Conservation (phyloP, 2,888 invertebrate species). For the Euzetes globulus region DNA sequence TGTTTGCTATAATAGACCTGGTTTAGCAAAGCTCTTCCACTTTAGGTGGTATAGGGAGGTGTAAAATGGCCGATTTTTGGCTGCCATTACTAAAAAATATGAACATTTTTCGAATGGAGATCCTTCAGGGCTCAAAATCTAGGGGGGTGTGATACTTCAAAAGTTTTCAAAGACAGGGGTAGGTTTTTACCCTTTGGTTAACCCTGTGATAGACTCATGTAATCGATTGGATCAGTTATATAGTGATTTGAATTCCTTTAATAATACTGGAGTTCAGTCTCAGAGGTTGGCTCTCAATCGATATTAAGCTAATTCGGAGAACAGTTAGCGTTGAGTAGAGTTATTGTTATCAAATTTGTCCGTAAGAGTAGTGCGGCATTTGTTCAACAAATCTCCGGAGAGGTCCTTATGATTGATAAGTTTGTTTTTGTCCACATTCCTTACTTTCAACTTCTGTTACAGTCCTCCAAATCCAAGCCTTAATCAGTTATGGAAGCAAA, state of each 20-base stretch:
- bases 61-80: too few species aligned
- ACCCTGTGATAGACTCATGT: too few species aligned
- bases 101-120: too few species aligned
- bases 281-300: background rate
- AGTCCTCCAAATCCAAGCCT: background rate
- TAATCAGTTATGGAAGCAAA: background rate
- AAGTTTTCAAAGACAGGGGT: too few species aligned
- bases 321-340: background rate
- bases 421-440: background rate
- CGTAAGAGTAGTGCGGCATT: background rate
- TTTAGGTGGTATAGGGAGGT: too few species aligned
- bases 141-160: too few species aligned
- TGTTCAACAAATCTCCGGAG: background rate
- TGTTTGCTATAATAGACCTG: background rate
- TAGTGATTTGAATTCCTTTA: background rate
- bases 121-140: too few species aligned
- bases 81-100: too few species aligned
- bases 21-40: too few species aligned
- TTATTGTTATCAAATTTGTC: constrained; percentile 23
- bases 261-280: background rate
- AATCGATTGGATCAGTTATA: background rate
- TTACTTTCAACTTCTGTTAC: background rate
- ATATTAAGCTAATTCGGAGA: background rate
- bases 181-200: too few species aligned
- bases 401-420: constrained; percentile 6